These are phyloP conservation scores for Petrolisthes cinctipes DNA, from an alignment of 2,888 invertebrate species.

Conservation along the genomic window DNA sequence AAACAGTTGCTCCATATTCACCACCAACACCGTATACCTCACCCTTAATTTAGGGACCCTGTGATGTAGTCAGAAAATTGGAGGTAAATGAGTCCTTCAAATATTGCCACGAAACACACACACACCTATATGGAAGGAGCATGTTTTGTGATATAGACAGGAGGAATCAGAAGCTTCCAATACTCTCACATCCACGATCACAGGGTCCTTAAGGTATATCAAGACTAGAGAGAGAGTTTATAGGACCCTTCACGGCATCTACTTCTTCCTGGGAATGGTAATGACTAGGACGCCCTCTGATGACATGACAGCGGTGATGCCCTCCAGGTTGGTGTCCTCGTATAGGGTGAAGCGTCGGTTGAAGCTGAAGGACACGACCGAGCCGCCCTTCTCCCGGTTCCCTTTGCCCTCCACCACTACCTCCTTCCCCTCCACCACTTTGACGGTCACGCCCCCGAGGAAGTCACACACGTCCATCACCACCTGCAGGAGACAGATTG, in stretches of 20 bases:
- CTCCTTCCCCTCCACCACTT: slow-evolving; percentile 30
- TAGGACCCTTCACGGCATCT: not conserved
- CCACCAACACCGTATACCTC: too few relatives aligned
- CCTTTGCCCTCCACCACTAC: slow-evolving; percentile 25
- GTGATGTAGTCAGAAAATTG: too few relatives aligned
- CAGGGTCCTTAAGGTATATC: too few relatives aligned
- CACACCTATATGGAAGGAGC: too few relatives aligned
- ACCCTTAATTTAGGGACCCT: too few relatives aligned
- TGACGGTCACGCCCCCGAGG: not conserved
- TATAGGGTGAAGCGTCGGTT: slow-evolving; percentile 19
- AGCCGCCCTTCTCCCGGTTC: slow-evolving; percentile 17
- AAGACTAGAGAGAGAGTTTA: too few relatives aligned
- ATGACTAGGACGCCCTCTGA: slow-evolving; percentile 18
- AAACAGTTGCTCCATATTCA: too few relatives aligned
- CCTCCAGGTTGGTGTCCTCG: slow-evolving; percentile 4
- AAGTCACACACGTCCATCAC: slow-evolving; percentile 30
- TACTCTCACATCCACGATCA: too few relatives aligned
- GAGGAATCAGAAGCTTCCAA: too few relatives aligned
- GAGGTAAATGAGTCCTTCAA: too few relatives aligned
- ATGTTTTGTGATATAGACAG: too few relatives aligned
- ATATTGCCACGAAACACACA: too few relatives aligned
- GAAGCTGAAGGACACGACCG: slow-evolving; percentile 29
- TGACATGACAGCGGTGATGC: slow-evolving; percentile 28
- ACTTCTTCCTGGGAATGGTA: slow-evolving; percentile 20
- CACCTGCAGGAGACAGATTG: not conserved